Evolutionary conservation across 2,888 invertebrate genomes (phyloP), one percentile per base, ranked within the genome.

Genomic region (Protonemura montana): DNA sequence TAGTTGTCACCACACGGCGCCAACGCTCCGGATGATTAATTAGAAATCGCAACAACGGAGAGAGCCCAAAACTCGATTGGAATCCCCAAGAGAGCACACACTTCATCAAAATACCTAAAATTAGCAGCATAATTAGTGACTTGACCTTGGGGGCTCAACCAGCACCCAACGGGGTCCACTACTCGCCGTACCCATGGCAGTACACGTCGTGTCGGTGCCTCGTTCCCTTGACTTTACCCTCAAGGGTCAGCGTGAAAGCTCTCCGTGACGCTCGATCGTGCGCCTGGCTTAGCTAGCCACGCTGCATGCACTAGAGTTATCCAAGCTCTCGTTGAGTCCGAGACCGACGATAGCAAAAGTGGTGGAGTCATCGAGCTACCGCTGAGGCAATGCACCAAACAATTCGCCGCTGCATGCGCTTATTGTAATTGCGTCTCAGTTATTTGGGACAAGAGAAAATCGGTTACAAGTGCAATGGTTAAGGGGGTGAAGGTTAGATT

Each of bases 401-500:
- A 59, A 59, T 59, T 21, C 6, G 21, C 7, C 59, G 16, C 21
- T 16, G 59, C 21, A 21, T 21, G 21, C 21, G 13, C 59, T 59
- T 59, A 21, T 59, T 59, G 59, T 59, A 59, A 59, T 59, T 59
- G 21, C 21, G 16, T 59, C 21, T 21, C 59, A 59, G 59, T 59
- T 78, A 78, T 78, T 78, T 78, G 27, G 78, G 78, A 28, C 78
- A 78, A 5, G 28, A 21, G 78, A 78, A 35, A 35, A 78, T 78
- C 27, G 27, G 28, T 78, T 78, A 78, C 78, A 78, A 78, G 78
- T 27, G 78, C 78, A 78, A 25, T 78, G 28, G 27, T 59, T 78
- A 78, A 78, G 27, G 27, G 28, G 78, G 78, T 78, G 78, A 78
- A 78, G 78, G 78, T 78, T 78, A 28, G 78, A 78, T 26, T 6